Evolutionary conservation across 2,113 vertebrate species (phyloP), one percentile per base, ranked within the genome.

Genomic region (Tetraodon nigroviridis): DNA sequence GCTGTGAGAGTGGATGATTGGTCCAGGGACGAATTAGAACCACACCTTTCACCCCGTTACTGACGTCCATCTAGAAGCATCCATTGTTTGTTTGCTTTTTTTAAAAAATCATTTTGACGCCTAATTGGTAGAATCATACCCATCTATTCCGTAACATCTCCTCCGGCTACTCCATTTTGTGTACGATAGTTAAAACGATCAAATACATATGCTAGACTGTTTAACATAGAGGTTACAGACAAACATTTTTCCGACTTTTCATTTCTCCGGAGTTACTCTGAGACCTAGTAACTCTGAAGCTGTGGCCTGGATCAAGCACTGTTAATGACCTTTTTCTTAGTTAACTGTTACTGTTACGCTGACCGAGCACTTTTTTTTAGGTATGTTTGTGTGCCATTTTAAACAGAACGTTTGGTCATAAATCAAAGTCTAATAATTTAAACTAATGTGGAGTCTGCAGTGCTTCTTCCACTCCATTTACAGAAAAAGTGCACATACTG

Each of bases 1-100:
- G 86, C 64, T 76, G 89, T 94, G 91, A 80, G 83, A 82, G 84
- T 90, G 91, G 89, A 92, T 92, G 84, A 92, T 87, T 90, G 89
- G 86, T 87, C 87, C 86, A 89, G 86, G 81, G 71, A 91, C 75
- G 57, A 76, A 83, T 82, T 81, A 84, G 58, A 84, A 61, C 61
- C 76, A 78, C 70, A 67, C 51, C 65, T 78, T 73, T 84, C 15
- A 75, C 62, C 71, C 73, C 64, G 75, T 76, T 63, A 75, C 78
- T 71, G 64, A 40, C 84, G 51, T 75, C 76, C 67, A 65, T 73
- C 47, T 84, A 86, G 79, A 73, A 46, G 64, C 71, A 79, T 80
- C 73, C 75, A 83, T 73, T 84, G 76, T 84, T 82, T 71, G 58
- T 66, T 78, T 77, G 63, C 17, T 16, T 51, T 51, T 46, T 46